These are phyloP conservation scores for Ctenomys sociabilis DNA, from an alignment of 2,113 vertebrate genomes.

Conservation along the genomic window DNA sequence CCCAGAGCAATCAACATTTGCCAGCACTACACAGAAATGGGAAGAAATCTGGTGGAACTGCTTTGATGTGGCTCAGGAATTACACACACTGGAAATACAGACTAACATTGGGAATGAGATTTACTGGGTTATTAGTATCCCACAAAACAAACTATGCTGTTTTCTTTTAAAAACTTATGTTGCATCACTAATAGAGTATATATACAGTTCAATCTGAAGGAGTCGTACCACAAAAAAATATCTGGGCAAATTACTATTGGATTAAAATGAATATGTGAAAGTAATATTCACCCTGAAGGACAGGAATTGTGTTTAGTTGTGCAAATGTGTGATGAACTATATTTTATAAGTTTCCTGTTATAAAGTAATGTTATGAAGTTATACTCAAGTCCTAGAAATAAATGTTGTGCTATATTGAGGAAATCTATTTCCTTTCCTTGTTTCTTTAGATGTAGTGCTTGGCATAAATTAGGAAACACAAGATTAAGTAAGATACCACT, in stretches of 20 bases:
- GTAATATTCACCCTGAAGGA: neutral
- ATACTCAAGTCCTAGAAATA: neutral
- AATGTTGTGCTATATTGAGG: conserved; percentile 9
- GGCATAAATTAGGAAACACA: conserved; percentile 38
- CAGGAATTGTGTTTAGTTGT: conserved; percentile 5
- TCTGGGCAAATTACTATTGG: neutral
- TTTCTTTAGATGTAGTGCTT: conserved; percentile 5
- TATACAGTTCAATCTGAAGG: conserved; percentile 31
- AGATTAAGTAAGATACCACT: conserved; percentile 41
- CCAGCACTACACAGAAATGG: neutral
- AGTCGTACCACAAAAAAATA: neutral
- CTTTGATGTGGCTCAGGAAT: conserved; percentile 5
- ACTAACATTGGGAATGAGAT: neutral
- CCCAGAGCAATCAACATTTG: neutral
- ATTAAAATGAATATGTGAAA: conserved; percentile 13
- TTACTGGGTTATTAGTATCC: neutral
- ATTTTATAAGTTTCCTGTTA: neutral
- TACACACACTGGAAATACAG: conserved; percentile 19
- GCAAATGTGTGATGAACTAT: neutral
- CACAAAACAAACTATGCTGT: neutral
- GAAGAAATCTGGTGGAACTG: neutral
- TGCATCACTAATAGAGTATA: neutral
- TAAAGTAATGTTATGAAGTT: neutral
- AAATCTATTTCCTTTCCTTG: conserved; percentile 14
- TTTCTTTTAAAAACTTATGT: neutral